phyloP scores from a whole-genome alignment of 2,888 invertebrate species.

The Aspidiotus rigidus region DNA sequence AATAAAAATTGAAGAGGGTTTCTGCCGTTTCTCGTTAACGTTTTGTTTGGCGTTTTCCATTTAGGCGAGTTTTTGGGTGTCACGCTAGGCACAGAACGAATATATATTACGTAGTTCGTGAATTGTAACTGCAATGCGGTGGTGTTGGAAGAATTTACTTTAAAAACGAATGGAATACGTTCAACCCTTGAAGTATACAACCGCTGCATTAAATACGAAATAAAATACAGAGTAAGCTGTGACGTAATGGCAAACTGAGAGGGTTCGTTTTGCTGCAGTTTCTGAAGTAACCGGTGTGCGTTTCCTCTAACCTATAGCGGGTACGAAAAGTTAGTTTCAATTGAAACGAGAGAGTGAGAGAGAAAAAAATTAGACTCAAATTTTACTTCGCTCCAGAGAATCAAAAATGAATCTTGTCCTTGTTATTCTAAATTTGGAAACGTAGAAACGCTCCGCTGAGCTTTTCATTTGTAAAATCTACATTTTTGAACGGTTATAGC shows the following conservation, averaged over 20 bases:
- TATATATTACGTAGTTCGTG: slow-evolving; percentile 11
- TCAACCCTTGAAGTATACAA: slow-evolving; percentile 21
- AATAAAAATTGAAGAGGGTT: slow-evolving; percentile 21
- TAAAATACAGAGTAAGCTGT: slow-evolving; percentile 23
- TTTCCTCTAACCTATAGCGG: no score
- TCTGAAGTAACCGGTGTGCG: neutral
- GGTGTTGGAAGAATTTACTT: slow-evolving; percentile 26
- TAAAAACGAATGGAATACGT: slow-evolving; percentile 14
- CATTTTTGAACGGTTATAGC: no score
- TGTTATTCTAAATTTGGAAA: no score
- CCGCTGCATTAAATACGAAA: slow-evolving; percentile 27
- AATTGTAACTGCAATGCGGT: slow-evolving; percentile 28
- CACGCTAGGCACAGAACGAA: slow-evolving; percentile 24
- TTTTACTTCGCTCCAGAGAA: no score
- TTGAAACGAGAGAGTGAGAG: no score
- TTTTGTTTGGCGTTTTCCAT: neutral
- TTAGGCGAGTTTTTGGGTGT: slow-evolving; percentile 28
- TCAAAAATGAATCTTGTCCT: no score
- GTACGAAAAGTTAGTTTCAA: no score
- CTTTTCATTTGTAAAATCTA: no score
- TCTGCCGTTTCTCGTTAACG: slow-evolving; percentile 15
- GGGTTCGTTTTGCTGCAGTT: slow-evolving; percentile 27
- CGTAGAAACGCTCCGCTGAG: no score
- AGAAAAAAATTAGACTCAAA: no score
- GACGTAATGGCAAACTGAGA: slow-evolving; percentile 21